Conservation (phyloP, 2,888 invertebrate species). For the Megastigmus dorsalis region DNA sequence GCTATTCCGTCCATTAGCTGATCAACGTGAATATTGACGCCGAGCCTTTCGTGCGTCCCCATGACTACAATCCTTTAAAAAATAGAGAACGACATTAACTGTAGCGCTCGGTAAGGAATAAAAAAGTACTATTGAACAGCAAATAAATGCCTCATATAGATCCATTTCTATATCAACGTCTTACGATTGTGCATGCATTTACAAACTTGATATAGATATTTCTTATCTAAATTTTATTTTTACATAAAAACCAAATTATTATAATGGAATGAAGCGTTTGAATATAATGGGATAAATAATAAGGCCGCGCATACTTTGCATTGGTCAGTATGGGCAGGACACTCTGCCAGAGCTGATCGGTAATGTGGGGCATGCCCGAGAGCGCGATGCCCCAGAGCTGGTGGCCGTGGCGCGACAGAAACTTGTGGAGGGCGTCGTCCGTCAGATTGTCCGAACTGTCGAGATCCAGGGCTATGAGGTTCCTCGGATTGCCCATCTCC, state of each 20-base stretch:
- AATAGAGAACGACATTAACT: no score
- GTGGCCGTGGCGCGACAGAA: constrained; percentile 91
- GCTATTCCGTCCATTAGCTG: constrained; percentile 98
- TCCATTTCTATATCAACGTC: no score
- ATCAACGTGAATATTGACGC: constrained; percentile 97
- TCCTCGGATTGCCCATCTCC: constrained; percentile 86
- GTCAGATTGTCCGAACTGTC: constrained; percentile 96
- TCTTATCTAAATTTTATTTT: neutral
- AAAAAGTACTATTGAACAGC: no score
- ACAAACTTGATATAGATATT: no score
- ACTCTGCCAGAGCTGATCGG: constrained; percentile 98
- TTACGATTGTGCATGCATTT: no score
- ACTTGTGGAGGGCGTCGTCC: constrained; percentile 94
- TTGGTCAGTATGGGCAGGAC: constrained; percentile 93
- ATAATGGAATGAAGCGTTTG: no score
- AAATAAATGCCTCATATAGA: no score
- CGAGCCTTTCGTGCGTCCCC: constrained; percentile 97
- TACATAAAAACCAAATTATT: no score
- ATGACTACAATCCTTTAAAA: constrained; percentile 91
- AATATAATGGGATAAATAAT: neutral
- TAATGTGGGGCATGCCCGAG: constrained; percentile 97
- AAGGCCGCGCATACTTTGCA: constrained; percentile 82
- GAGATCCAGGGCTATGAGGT: constrained; percentile 91
- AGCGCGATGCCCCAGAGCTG: constrained; percentile 92
- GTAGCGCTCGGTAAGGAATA: no score